These are phyloP conservation scores for Hemistola chrysoprasaria DNA, from an alignment of 2,888 invertebrate species.

Conservation along the genomic window DNA sequence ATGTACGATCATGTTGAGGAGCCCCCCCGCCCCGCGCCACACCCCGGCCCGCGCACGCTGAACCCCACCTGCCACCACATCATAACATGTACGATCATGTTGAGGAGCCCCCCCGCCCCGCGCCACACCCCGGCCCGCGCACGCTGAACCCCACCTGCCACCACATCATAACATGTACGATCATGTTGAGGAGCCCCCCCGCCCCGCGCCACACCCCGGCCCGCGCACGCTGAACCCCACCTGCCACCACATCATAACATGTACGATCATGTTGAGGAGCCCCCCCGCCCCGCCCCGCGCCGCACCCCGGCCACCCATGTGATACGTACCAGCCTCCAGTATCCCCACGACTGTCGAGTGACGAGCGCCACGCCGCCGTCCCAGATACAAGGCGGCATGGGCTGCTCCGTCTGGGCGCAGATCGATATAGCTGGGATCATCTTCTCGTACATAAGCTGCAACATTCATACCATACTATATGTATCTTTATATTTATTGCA, in stretches of 20 bases:
- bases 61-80: slow-evolving; percentile 49
- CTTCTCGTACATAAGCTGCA: slow-evolving; percentile 46
- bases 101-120: slow-evolving; percentile 56
- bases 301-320: neutral
- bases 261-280: neutral
- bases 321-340: slow-evolving; percentile 54
- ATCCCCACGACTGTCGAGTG: slow-evolving; percentile 50
- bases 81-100: slow-evolving; percentile 49
- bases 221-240: slow-evolving; percentile 58
- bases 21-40: slow-evolving; percentile 58
- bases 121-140: slow-evolving; percentile 59
- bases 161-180: slow-evolving; percentile 45
- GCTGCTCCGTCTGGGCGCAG: slow-evolving; percentile 40
- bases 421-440: slow-evolving; percentile 48
- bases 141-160: slow-evolving; percentile 54
- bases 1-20: slow-evolving; percentile 49
- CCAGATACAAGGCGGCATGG: slow-evolving; percentile 51
- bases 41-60: slow-evolving; percentile 56
- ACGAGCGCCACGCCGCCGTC: slow-evolving; percentile 56
- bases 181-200: slow-evolving; percentile 49
- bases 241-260: slow-evolving; percentile 37
- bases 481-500: too few species aligned
- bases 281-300: too few species aligned
- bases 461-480: neutral
- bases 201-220: slow-evolving; percentile 61